These are phyloP conservation scores for Lucinisca nassula DNA, from an alignment of 2,888 invertebrate genomes.

Conservation along the genomic window DNA sequence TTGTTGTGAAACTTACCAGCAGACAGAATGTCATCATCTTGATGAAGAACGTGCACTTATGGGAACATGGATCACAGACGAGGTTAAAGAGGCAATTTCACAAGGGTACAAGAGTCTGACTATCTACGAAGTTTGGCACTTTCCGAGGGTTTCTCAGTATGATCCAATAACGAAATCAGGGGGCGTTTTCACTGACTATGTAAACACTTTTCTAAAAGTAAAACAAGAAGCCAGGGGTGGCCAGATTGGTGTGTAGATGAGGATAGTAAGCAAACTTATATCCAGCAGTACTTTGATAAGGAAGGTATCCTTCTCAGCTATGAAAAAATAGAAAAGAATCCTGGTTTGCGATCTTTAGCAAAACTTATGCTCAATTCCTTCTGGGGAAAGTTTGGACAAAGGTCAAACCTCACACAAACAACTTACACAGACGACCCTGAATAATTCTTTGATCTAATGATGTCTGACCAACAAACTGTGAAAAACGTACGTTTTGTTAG, in stretches of 20 bases:
- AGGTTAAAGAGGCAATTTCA: conserved; percentile 28
- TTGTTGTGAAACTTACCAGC: conserved; percentile 14
- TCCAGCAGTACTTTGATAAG: background rate
- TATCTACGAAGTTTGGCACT: conserved; percentile 48
- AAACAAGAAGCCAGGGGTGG: background rate
- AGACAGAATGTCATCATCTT: conserved; percentile 16
- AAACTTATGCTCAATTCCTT: background rate
- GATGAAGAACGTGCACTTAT: conserved; percentile 26
- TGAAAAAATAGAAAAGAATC: background rate
- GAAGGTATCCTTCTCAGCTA: background rate
- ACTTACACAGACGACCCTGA: background rate
- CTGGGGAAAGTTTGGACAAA: conserved; percentile 8
- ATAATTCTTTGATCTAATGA: conserved; percentile 27
- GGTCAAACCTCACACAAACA: conserved; percentile 30
- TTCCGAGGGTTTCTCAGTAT: conserved; percentile 26
- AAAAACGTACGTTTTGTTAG: conserved; percentile 40
- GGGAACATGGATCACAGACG: conserved; percentile 48
- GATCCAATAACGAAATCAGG: background rate
- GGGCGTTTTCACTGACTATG: conserved; percentile 78
- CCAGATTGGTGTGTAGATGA: conserved; percentile 45
- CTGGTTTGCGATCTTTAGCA: background rate
- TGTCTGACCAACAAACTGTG: conserved; percentile 38
- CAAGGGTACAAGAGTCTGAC: conserved; percentile 27
- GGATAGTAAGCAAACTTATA: conserved; percentile 53
- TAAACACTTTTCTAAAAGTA: conserved; percentile 39